Conservation (phyloP, 1,140 invertebrate genomes). For the Scaptomyza montana region DNA sequence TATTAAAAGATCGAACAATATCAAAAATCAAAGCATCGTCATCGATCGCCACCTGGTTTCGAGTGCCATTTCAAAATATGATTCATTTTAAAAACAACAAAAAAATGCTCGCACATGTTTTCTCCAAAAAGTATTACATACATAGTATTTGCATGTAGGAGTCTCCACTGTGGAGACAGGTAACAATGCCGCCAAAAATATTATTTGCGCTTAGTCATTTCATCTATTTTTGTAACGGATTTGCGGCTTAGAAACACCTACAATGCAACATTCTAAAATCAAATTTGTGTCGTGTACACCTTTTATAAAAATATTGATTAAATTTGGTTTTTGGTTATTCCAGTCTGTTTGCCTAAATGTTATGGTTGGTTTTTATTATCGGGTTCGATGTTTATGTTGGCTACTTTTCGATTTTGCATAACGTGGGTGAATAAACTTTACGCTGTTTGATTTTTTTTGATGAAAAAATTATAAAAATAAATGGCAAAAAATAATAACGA, state of each 20-base stretch:
- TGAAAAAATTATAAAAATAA: constrained; percentile 25
- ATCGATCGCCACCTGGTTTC: constrained; percentile 2
- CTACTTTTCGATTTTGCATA: constrained; percentile 42
- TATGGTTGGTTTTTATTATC: constrained; percentile 25
- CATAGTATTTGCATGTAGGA: constrained; percentile 45
- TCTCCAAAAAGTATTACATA: constrained; percentile 53
- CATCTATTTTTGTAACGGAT: constrained; percentile 68
- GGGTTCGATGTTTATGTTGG: constrained; percentile 48
- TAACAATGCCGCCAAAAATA: constrained; percentile 37
- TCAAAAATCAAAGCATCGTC: constrained; percentile 5
- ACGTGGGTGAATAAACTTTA: constrained; percentile 79
- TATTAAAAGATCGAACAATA: too few species aligned
- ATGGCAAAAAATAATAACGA: neutral
- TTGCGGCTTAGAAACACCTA: constrained; percentile 71
- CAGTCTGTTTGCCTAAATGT: constrained; percentile 34
- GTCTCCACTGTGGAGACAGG: constrained; percentile 40
- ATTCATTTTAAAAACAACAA: constrained; percentile 8
- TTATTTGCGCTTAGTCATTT: constrained; percentile 63
- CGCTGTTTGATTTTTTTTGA: constrained; percentile 45
- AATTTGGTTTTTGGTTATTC: constrained; percentile 20
- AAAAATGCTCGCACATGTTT: constrained; percentile 43
- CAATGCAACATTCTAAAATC: constrained; percentile 33
- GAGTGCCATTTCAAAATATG: constrained; percentile 21
- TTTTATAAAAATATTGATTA: constrained; percentile 13
- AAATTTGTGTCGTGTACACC: constrained; percentile 8